Conservation (phyloP, 2,113 vertebrate species). For the Leptodactylus fuscus region DNA sequence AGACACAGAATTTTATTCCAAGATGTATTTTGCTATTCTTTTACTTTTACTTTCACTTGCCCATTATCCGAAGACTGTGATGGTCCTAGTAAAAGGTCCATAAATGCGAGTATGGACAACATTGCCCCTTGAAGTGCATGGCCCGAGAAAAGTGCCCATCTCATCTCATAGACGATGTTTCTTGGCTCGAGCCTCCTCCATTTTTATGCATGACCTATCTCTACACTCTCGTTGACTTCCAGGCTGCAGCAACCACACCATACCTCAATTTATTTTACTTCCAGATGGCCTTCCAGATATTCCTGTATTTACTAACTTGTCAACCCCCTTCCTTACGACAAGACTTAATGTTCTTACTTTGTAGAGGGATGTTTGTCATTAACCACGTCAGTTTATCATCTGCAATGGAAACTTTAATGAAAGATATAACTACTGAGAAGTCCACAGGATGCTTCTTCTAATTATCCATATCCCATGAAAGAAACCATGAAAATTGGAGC, state of each 20-base stretch:
- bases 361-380: constrained; percentile 39
- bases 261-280: neutral
- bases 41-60: no score
- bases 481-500: constrained; percentile 32
- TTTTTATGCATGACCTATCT: neutral
- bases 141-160: no score
- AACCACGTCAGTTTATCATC: constrained; percentile 29
- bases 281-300: neutral
- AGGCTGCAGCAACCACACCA: no score
- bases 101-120: no score
- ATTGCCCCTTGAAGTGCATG: no score
- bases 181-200: no score
- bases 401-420: constrained; percentile 17
- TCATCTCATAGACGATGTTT: no score
- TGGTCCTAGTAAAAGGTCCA: no score
- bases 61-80: no score
- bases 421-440: constrained; percentile 7
- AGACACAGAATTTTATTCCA: no score
- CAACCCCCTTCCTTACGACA: neutral
- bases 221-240: neutral
- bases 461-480: constrained; percentile 19
- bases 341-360: neutral
- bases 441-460: constrained; percentile 30
- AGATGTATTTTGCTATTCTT: no score
- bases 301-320: neutral